A percentile compares a stretch with the other conserved stretches of the same genome.
These are phyloP conservation scores for Opisthocomus hoazin DNA, from an alignment of 2,113 vertebrate genomes.

Conservation along the genomic window DNA sequence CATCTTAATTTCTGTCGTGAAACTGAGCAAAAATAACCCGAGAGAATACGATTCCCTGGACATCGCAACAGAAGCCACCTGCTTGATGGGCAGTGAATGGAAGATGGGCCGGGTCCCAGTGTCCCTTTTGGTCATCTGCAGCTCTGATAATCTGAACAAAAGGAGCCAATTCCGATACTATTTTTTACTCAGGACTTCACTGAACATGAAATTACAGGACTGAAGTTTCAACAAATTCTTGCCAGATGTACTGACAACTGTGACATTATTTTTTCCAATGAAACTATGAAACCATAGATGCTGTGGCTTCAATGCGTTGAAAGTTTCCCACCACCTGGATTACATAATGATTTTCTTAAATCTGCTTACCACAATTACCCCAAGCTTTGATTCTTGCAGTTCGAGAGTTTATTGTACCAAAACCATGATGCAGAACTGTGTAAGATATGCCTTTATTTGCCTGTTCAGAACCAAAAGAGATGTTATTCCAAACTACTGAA, in stretches of 20 bases:
- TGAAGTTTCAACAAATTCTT: not conserved
- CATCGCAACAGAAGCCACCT: not conserved
- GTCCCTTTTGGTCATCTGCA: not conserved
- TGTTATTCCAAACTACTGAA: not conserved
- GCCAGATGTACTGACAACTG: not conserved
- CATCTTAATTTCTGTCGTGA: not conserved
- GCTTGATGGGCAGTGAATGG: not conserved
- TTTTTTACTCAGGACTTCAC: not conserved
- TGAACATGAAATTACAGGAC: not conserved
- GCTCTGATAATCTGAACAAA: not conserved
- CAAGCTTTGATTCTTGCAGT: not conserved
- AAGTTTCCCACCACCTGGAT: not conserved
- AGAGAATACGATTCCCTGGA: not conserved
- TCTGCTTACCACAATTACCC: not conserved
- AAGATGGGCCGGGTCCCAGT: not conserved
- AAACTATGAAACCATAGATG: not conserved
- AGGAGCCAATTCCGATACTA: not conserved
- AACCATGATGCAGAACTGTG: not conserved
- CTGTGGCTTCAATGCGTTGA: not conserved
- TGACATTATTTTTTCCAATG: not conserved
- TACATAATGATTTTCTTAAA: not conserved
- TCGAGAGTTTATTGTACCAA: not conserved
- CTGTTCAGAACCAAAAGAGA: not conserved
- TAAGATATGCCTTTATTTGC: not conserved
- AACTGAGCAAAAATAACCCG: not conserved